Base-by-base conservation (phyloP, 2,888 invertebrate species). In the Bunonema sp. region DNA sequence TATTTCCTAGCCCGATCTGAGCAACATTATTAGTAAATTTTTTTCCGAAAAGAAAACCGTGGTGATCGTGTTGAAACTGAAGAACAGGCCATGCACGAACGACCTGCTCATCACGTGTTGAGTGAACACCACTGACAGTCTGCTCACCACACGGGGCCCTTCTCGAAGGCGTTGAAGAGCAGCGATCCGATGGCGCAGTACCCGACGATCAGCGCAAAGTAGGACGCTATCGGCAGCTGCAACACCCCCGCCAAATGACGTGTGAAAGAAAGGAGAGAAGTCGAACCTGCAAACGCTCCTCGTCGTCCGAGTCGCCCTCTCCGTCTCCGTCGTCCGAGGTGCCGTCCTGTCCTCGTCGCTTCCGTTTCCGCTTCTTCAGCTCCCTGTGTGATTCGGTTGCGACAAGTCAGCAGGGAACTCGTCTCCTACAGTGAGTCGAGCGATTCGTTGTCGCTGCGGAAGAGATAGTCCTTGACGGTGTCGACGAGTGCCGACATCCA, bases 1-100 rank as follows among this genome's bases (percentile, higher is more conserved):
- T 63, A 39, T 68, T 68, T 37, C 68, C 68, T 21, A 68, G 46
- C 33, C 64, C 62, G 30, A 68, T 68, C n/a, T n/a, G n/a, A n/a
- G n/a, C n/a, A n/a, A n/a, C n/a, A n/a, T n/a, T n/a, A 10, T 44
- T 47, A 12, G 45, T 45, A 19, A n/a, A n/a, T n/a, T n/a, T n/a
- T n/a, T n/a, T n/a, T n/a, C n/a, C n/a, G n/a, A n/a, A n/a, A n/a
- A n/a, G n/a, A n/a, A n/a, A n/a, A n/a, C n/a, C n/a, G 67, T 67
- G 8, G 68, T 68, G 42, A 68, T 68, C 15, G 68, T 68, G 50
- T 68, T 68, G 56, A 68, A 68, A 8, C 59, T 59, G 46, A 68
- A 68, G 49, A 67, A 67, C 16, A 68, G 57, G 8, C 67, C 68
- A 46, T 68, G 67, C 23, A 67, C 54, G 47, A 68, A 68, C 4